Base-by-base conservation (phyloP, 2,797 vertebrate genomes). In the Galaxias olidus region DNA sequence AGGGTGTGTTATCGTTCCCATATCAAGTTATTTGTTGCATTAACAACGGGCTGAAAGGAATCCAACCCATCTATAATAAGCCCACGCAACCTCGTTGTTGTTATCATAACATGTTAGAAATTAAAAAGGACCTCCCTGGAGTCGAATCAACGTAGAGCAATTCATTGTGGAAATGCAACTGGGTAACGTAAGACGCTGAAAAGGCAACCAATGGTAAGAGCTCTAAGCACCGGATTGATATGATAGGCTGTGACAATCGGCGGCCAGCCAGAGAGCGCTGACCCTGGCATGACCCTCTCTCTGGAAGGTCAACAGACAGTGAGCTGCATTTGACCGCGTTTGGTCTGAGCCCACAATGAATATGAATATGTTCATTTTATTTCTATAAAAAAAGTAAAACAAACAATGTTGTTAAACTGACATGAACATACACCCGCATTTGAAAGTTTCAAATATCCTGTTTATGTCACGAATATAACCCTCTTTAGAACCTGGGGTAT, bases 201-300 rank as follows among this genome's bases (percentile, higher is more conserved):
- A 69, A 61, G 30, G 20, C 49, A 50, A 42, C 20, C 61, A 70
- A 65, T 70, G 12, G 40, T 47, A 65, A 45, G 12, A 60, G 48
- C 45, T 53, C 15, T 42, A 60, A 58, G 63, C 62, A 63, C 53
- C 40, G n/a, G 44, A 59, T 53, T 76, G 66, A 77, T 69, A 73
- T 67, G 68, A 81, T 74, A 11, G 13, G 74, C 56, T 78, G 68
- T 79, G 79, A 82, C 76, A 75, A 61, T 47, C 42, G 48, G 53
- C 57, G 68, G 56, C 60, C 50, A 73, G 50, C 55, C 44, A 70
- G 61, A 70, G 61, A 56, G 61, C 54, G 30, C 62, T 73, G 40
- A 69, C 67, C 65, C 19, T 49, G 55, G 19, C 55, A n/a, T 67
- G 68, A 74, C 66, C 66, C 59, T 6, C 46, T 51, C 11, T 60